phyloP scores from a whole-genome alignment of 2,797 vertebrate genomes.

The Aselliscus stoliczkanus region DNA sequence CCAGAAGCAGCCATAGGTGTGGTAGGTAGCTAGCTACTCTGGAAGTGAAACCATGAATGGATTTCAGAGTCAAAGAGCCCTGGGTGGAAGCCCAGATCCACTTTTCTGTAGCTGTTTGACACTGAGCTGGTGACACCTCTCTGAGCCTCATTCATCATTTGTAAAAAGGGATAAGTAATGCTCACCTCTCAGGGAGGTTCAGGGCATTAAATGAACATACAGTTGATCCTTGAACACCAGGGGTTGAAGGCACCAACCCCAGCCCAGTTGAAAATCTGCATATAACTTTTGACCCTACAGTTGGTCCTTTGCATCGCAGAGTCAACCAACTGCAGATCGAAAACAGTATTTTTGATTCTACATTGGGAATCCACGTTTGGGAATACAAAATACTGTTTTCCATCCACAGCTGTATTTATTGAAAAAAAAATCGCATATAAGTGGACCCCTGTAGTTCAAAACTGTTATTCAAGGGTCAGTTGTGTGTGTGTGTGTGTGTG shows the following conservation, averaged over 20 bases:
- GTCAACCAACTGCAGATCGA: not conserved
- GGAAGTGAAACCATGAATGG: not conserved
- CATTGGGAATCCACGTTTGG: not conserved
- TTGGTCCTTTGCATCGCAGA: not conserved
- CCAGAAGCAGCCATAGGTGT: not conserved
- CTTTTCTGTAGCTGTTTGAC: not conserved
- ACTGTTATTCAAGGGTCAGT: not conserved
- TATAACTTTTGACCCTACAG: not conserved
- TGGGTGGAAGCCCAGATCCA: not conserved
- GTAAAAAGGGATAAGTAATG: not conserved
- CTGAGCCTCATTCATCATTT: not conserved
- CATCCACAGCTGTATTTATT: not conserved
- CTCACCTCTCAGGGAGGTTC: not conserved
- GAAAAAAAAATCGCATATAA: not conserved
- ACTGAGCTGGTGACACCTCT: not conserved
- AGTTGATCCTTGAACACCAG: not conserved
- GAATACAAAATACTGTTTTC: not conserved
- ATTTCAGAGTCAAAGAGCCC: not conserved
- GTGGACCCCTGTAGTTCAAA: not conserved
- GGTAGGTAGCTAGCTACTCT: not conserved
- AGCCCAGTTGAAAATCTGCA: not conserved
- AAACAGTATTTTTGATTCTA: not conserved
- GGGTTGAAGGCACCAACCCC: not conserved
- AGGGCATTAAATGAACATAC: not conserved
- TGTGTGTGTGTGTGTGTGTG: no score